Percentiles rank a stretch among this genome's conserved stretches.
Evolutionary conservation across 2,888 invertebrate genomes (phyloP).

Genomic region (Leistus spinibarbis): DNA sequence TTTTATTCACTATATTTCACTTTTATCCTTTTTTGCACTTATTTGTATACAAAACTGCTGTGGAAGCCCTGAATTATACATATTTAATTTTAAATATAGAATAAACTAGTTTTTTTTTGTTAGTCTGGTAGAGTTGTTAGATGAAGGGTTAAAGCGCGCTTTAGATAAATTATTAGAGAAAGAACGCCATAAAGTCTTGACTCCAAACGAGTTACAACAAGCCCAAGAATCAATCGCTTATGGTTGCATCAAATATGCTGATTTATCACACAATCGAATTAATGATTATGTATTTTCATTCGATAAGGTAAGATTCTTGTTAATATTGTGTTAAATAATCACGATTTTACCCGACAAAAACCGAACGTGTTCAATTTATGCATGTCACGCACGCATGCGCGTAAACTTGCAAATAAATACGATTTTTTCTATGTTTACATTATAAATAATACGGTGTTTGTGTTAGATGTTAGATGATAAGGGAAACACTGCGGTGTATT

Average conservation of each 20-base stretch:
- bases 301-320: slow-evolving; percentile 68
- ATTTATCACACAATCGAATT: slow-evolving; percentile 89
- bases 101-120: slow-evolving; percentile 9
- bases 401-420: not conserved
- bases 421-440: not conserved
- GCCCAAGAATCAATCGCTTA: slow-evolving; percentile 95
- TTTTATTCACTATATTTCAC: too few relatives aligned
- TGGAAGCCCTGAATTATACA: too few relatives aligned
- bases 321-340: not conserved
- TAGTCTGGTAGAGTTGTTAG: slow-evolving; percentile 77
- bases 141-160: slow-evolving; percentile 87
- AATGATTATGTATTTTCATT: slow-evolving; percentile 98
- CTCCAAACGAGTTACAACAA: slow-evolving; percentile 75
- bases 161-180: slow-evolving; percentile 86
- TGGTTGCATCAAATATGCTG: slow-evolving; percentile 98
- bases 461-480: slow-evolving; percentile 93
- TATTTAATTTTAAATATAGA: too few relatives aligned
- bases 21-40: too few relatives aligned
- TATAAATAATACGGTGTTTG: not conserved
- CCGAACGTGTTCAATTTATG: too few relatives aligned
- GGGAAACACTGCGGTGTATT: slow-evolving; percentile 98
- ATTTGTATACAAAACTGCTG: too few relatives aligned
- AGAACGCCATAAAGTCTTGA: slow-evolving; percentile 82
- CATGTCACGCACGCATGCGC: not conserved
- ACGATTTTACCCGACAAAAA: not conserved